Conservation (phyloP, 2,797 vertebrate genomes). For the Sciurus vulgaris region DNA sequence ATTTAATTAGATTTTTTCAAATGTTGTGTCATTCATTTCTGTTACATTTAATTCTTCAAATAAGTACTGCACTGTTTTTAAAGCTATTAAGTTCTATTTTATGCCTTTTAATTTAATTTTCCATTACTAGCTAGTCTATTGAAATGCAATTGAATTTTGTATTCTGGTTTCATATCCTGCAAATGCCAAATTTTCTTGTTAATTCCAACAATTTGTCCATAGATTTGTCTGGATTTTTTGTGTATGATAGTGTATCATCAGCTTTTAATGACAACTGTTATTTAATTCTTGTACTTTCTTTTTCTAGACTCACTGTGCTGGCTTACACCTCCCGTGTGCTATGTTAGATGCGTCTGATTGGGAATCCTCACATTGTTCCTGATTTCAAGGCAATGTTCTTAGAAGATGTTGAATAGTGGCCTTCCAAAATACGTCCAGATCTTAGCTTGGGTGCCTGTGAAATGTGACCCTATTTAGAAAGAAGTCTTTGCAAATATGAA, state of each 20-base stretch:
- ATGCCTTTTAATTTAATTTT: neutral
- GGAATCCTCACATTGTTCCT: neutral
- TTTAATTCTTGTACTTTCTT: neutral
- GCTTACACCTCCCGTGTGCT: neutral
- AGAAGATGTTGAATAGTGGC: neutral
- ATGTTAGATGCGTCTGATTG: neutral
- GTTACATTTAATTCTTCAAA: slow-evolving; percentile 5
- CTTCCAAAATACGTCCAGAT: neutral
- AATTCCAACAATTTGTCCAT: neutral
- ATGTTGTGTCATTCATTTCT: neutral
- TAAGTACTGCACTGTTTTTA: neutral
- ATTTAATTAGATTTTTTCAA: slow-evolving; percentile 10
- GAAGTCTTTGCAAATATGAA: neutral
- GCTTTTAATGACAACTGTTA: neutral
- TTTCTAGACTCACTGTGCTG: neutral
- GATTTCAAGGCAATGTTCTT: neutral
- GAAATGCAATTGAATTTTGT: neutral
- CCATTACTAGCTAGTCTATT: neutral
- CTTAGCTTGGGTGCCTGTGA: neutral
- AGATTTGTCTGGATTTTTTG: neutral
- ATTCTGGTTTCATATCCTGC: neutral
- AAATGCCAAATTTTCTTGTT: neutral
- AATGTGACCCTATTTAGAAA: neutral
- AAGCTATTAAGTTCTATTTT: neutral
- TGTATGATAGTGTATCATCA: neutral